A percentile compares a stretch with the other conserved stretches of the same genome.
Conservation (phyloP, 2,113 vertebrate species). For the Scartelaos histophorus region DNA sequence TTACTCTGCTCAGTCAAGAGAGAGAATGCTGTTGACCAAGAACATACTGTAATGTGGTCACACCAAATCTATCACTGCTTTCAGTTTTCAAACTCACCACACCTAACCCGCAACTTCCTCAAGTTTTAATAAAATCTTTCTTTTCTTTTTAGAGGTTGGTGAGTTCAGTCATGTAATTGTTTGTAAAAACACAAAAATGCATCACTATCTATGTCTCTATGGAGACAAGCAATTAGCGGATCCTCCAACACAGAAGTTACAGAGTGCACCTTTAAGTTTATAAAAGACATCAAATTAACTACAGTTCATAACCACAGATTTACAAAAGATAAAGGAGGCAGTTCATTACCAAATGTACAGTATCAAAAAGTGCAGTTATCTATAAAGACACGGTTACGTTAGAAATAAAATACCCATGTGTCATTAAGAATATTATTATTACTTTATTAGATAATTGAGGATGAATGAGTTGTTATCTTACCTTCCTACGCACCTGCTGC, state of each 20-base stretch:
- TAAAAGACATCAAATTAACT: not conserved
- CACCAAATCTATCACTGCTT: conserved; percentile 64
- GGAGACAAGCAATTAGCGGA: too few relatives aligned
- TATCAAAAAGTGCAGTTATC: not conserved
- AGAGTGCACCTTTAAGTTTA: too few relatives aligned
- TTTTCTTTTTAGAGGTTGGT: not conserved
- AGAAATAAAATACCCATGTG: not conserved
- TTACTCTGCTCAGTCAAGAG: conserved; percentile 67
- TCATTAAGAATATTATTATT: not conserved
- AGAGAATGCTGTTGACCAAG: conserved; percentile 69
- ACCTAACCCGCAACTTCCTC: conserved; percentile 45
- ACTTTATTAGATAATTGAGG: not conserved
- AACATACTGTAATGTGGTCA: conserved; percentile 68
- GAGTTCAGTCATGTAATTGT: not conserved
- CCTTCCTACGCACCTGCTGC: conserved; percentile 96
- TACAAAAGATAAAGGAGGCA: not conserved
- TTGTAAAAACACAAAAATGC: not conserved
- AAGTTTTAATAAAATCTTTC: conserved; percentile 31
- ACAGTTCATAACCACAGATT: not conserved
- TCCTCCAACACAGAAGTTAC: too few relatives aligned
- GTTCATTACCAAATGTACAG: not conserved
- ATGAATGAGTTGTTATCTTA: conserved; percentile 68
- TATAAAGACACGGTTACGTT: too few relatives aligned
- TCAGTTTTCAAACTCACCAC: conserved; percentile 16
- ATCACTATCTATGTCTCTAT: not conserved